Conservation (phyloP, 1,140 invertebrate species). For the Pachypsylla venusta region DNA sequence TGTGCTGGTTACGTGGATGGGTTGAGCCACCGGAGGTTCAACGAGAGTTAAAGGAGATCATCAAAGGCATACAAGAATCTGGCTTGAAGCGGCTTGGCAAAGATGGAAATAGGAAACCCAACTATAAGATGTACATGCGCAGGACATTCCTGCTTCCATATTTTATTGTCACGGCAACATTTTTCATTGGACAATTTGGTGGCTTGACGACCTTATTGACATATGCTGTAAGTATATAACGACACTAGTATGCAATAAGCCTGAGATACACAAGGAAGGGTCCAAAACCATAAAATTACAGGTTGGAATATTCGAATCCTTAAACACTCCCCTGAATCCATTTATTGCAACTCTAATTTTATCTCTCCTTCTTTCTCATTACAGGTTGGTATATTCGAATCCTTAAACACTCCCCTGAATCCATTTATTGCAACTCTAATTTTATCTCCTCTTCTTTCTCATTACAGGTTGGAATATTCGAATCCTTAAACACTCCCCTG, state of each 20-base stretch:
- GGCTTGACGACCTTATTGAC: conserved; percentile 53
- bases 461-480: conserved; percentile 40
- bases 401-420: conserved; percentile 49
- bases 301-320: conserved; percentile 42
- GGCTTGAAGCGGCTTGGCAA: background rate
- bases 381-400: conserved; percentile 42
- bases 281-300: too few relatives aligned
- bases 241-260: too few relatives aligned
- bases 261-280: too few relatives aligned
- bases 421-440: conserved; percentile 50
- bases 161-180: conserved; percentile 41
- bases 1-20: conserved; percentile 36
- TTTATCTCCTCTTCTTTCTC: background rate
- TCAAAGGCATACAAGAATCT: background rate
- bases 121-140: conserved; percentile 31
- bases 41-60: conserved; percentile 28
- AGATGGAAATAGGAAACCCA: background rate
- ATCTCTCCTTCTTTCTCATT: too few relatives aligned
- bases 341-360: conserved; percentile 55
- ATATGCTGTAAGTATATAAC: conserved; percentile 44
- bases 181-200: conserved; percentile 53
- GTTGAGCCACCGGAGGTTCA: conserved; percentile 30
- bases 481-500: conserved; percentile 46
- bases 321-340: conserved; percentile 52
- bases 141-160: conserved; percentile 45